These are phyloP conservation scores for Myotis pilosus DNA, from an alignment of 2,797 vertebrate species.

Conservation along the genomic window DNA sequence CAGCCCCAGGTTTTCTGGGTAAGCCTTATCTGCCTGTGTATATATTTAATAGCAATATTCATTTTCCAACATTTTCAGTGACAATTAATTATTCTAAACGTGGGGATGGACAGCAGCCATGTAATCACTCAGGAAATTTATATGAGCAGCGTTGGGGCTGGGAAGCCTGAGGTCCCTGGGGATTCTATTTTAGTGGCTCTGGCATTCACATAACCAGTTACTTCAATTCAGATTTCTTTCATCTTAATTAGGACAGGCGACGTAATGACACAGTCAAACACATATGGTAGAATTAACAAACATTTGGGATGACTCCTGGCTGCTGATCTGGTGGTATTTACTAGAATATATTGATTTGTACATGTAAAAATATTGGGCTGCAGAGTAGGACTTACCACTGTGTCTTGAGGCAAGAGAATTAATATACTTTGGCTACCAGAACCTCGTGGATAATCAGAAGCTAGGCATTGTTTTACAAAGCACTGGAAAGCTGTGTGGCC, in stretches of 20 bases:
- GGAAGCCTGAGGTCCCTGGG: fast-evolving
- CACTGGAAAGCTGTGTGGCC: background rate
- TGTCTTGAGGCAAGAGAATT: background rate
- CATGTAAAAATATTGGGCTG: constrained; percentile 10
- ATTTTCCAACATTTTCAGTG: background rate
- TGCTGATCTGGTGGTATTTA: constrained; percentile 8
- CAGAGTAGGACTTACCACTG: background rate
- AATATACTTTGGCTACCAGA: background rate
- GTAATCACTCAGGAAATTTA: background rate
- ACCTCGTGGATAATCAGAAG: background rate
- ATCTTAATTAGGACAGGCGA: constrained; percentile 18
- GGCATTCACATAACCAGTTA: background rate
- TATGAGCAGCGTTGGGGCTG: fast-evolving
- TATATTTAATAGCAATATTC: constrained; percentile 11
- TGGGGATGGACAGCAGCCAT: background rate
- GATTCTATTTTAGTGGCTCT: background rate
- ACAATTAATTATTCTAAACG: background rate
- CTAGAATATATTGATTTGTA: constrained; percentile 18
- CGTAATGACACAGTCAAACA: background rate
- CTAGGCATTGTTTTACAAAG: background rate
- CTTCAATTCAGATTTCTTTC: background rate
- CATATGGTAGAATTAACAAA: constrained; percentile 28
- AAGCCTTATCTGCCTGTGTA: background rate
- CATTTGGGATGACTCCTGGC: constrained; percentile 32
- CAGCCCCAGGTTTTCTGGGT: background rate